Conservation (phyloP, 2,113 vertebrate species). For the Hemiprocne comata region DNA sequence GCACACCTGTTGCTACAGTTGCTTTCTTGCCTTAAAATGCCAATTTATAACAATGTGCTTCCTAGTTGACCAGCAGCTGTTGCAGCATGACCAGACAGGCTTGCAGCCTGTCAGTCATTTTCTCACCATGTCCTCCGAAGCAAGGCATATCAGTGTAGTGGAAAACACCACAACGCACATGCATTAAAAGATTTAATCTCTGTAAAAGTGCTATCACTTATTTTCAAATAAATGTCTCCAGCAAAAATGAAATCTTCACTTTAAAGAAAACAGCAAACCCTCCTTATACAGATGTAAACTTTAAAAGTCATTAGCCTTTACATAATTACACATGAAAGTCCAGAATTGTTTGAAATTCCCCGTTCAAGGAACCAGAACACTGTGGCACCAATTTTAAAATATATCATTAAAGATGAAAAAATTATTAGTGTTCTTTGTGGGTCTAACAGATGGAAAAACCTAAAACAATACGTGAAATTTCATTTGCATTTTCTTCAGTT, state of each 20-base stretch:
- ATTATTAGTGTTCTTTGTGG: neutral
- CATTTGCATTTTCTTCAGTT: neutral
- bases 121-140: neutral
- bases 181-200: neutral
- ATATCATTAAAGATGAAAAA: neutral
- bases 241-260: neutral
- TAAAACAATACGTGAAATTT: neutral
- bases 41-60: neutral
- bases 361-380: neutral
- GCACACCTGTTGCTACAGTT: neutral
- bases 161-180: rapidly evolving
- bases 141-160: rapidly evolving
- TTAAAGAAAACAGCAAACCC: neutral
- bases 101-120: neutral
- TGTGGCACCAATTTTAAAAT: neutral
- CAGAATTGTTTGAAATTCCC: neutral
- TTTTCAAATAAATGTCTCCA: neutral
- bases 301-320: neutral
- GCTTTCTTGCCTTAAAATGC: neutral
- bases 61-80: neutral
- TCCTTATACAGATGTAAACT: neutral
- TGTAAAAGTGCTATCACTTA: neutral
- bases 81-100: neutral
- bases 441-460: neutral
- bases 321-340: neutral